These are phyloP conservation scores for Pocota personata DNA, from an alignment of 2,888 invertebrate species.

Conservation along the genomic window DNA sequence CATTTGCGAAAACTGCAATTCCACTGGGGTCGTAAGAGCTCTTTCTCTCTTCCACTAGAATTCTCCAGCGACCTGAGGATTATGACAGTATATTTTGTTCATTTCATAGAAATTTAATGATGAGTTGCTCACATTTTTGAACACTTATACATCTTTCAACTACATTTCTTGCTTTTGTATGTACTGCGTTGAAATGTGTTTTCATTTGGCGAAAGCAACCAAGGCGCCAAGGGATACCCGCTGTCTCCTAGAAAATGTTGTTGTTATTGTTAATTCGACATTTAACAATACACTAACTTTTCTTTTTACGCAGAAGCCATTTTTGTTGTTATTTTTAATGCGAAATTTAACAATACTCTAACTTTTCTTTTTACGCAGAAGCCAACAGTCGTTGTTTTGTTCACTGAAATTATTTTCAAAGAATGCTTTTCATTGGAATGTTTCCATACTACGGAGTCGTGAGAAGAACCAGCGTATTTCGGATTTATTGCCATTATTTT, in stretches of 20 bases:
- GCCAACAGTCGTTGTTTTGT: background rate
- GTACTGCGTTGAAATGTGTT: no score
- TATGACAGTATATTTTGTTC: background rate
- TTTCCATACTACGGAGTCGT: constrained; percentile 5
- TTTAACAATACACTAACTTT: background rate
- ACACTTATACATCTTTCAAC: background rate
- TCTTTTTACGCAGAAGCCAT: background rate
- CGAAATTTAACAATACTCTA: background rate
- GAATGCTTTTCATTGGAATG: constrained; percentile 9
- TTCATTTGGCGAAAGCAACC: background rate
- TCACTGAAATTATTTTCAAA: background rate
- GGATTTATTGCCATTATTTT: no score
- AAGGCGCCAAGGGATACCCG: background rate
- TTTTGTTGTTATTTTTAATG: no score
- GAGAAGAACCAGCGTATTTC: no score
- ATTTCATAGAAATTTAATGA: background rate
- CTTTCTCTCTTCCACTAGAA: background rate
- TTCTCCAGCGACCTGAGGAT: constrained; percentile 10
- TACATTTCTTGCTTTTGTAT: background rate
- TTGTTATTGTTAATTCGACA: background rate
- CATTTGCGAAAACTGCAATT: constrained; percentile 24
- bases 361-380: background rate
- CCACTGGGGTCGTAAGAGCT: no score
- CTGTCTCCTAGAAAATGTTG: background rate
- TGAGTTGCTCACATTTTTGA: background rate